Conservation (phyloP, 2,113 vertebrate genomes). For the Eretmochelys imbricata region DNA sequence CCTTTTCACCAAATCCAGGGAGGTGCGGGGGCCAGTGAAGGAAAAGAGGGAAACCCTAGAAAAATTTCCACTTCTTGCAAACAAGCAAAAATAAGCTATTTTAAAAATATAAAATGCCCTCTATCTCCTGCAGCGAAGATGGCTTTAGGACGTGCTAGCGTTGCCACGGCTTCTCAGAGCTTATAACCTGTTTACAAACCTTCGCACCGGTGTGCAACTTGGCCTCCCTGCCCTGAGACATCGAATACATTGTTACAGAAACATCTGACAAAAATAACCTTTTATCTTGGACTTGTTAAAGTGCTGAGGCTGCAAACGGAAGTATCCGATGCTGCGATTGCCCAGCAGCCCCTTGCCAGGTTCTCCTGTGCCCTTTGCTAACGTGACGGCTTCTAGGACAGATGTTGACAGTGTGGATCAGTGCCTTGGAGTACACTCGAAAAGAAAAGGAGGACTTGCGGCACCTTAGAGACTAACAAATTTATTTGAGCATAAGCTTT, state of each 20-base stretch:
- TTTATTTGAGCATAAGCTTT: no score
- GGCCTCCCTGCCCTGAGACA: not conserved
- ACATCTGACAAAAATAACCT: not conserved
- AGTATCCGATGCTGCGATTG: not conserved
- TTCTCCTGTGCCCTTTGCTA: not conserved
- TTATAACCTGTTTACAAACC: not conserved
- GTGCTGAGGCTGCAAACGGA: not conserved
- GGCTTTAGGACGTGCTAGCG: not conserved
- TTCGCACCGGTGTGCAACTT: not conserved
- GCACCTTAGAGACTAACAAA: no score
- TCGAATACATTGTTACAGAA: not conserved
- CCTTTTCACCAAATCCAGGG: not conserved
- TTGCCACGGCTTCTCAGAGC: not conserved
- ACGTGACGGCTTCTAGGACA: rapidly evolving
- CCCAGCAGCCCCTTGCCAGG: not conserved
- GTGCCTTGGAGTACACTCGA: not conserved
- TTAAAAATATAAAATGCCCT: not conserved
- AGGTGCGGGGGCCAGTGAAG: not conserved
- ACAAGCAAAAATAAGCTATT: not conserved
- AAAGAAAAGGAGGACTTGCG: no score
- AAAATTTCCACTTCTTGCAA: not conserved
- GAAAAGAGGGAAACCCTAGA: not conserved
- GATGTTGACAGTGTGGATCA: no score
- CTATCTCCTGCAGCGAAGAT: not conserved
- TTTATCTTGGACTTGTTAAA: not conserved